phyloP scores from a whole-genome alignment of 2,888 invertebrate species.

The Phymatocera aterrima region DNA sequence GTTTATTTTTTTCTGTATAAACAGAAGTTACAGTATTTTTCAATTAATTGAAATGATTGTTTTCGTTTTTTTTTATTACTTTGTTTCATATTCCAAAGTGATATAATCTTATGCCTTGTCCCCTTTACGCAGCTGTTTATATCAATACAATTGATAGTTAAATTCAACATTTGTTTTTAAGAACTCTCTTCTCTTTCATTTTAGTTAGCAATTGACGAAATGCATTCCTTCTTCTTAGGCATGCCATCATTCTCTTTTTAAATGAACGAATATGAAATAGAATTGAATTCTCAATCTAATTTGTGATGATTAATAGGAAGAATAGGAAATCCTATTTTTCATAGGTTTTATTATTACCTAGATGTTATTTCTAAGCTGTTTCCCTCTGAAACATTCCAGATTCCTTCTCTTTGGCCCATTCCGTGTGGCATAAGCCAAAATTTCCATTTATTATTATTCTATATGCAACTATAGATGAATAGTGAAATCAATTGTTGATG shows the following conservation, averaged over 20 bases:
- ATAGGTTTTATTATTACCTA: too few species aligned
- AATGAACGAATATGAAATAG: background rate
- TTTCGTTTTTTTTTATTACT: background rate
- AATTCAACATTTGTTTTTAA: too few species aligned
- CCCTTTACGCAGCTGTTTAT: too few species aligned
- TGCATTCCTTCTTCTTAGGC: constrained; percentile 30
- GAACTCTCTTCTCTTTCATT: background rate
- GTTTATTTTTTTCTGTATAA: background rate
- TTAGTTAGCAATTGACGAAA: background rate
- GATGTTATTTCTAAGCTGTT: too few species aligned
- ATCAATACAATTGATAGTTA: background rate
- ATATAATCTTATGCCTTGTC: too few species aligned
- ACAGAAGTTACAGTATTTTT: constrained; percentile 4
- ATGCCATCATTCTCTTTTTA: constrained; percentile 1
- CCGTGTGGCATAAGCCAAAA: too few species aligned
- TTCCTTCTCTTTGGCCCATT: too few species aligned
- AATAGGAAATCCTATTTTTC: too few species aligned
- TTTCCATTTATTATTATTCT: too few species aligned
- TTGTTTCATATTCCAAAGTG: background rate
- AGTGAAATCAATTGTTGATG: too few species aligned
- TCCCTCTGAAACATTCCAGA: too few species aligned
- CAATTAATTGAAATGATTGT: background rate
- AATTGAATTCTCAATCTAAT: background rate
- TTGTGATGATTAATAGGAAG: background rate
- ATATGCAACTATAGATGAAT: too few species aligned